A percentile compares a stretch with the other conserved stretches of the same genome.
phyloP scores from a whole-genome alignment of 2,888 invertebrate species.

The Eurytoma adleriae region DNA sequence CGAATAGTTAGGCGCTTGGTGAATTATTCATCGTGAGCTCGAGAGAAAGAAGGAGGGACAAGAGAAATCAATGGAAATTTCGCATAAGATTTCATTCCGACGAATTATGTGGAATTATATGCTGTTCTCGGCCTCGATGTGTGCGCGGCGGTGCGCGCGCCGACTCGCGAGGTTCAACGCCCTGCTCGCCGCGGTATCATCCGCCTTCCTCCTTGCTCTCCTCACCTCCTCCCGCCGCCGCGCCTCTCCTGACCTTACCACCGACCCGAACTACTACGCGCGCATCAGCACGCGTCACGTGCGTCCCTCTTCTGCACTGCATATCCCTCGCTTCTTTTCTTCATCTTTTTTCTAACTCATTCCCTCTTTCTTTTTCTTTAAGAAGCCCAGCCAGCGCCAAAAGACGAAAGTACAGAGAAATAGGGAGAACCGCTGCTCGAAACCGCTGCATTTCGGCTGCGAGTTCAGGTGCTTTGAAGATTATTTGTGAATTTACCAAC shows the following conservation, averaged over 20 bases:
- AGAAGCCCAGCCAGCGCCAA: no score
- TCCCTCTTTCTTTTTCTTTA: no score
- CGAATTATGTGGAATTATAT: slow-evolving; percentile 43
- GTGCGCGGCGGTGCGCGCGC: background rate
- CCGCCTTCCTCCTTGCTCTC: slow-evolving; percentile 27
- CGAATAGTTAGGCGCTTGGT: background rate
- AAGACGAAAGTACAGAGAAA: no score
- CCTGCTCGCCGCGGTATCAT: slow-evolving; percentile 38
- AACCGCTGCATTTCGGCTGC: no score
- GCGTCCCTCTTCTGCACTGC: background rate
- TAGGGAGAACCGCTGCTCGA: no score
- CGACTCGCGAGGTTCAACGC: slow-evolving; percentile 31
- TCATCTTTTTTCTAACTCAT: no score
- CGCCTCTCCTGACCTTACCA: slow-evolving; percentile 7
- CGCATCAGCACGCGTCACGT: slow-evolving; percentile 8
- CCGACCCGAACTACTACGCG: slow-evolving; percentile 15
- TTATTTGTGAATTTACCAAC: no score
- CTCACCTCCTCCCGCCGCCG: background rate
- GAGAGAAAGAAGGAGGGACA: background rate
- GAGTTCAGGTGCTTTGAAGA: no score
- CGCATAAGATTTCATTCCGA: slow-evolving; percentile 41
- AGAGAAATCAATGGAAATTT: slow-evolving; percentile 47
- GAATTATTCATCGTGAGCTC: slow-evolving; percentile 39
- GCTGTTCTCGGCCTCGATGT: background rate
- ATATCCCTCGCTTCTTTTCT: no score